Base-by-base conservation (phyloP, 2,797 vertebrate genomes). In the Poeciliopsis presidionis region DNA sequence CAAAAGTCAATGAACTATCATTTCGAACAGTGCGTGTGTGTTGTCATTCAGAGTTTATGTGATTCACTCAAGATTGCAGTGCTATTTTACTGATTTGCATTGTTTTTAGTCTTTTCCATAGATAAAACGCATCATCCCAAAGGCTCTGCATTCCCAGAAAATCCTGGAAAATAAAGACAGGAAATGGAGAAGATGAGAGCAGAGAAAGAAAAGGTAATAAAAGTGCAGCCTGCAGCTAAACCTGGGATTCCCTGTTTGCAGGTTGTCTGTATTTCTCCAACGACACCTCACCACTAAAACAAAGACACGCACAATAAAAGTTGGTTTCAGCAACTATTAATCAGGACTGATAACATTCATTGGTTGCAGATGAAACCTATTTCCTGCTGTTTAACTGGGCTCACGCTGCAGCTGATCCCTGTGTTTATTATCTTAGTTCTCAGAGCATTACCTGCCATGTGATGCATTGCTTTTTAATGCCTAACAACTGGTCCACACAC, bases 321-420 rank as follows among this genome's bases (percentile, higher is more conserved):
- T 81, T 36, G 74, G 71, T 91, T 91, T 92, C 81, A 91, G 83
- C 83, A 76, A 77, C 81, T 77, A 79, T 89, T 89, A 92, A 94
- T 94, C 90, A 94, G 90, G 85, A 86, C 55, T 84, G 85, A 92
- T 87, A 87, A 81, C 84, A 80, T 81, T 92, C 89, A 94, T 87
- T 92, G 91, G 87, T 73, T 90, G 81, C 93, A 95, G 86, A 94
- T 94, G 91, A 93, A 89, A 90, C 81, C 84, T 71, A 90, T 94
- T 95, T 94, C 89, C 93, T 93, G 80, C 33, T 39, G 22, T 88
- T 90, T 84, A 90, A 88, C 84, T 59, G 46, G 77, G 81, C 81
- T 87, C n/a, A 57, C 89, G 78, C 84, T 89, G 80, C 82, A 81
- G 83, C 76, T 84, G 87, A 93, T 90, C 81, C 78, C 79, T 81